These are phyloP conservation scores for Clusia tigrina DNA, from an alignment of 2,888 invertebrate genomes.

Conservation along the genomic window DNA sequence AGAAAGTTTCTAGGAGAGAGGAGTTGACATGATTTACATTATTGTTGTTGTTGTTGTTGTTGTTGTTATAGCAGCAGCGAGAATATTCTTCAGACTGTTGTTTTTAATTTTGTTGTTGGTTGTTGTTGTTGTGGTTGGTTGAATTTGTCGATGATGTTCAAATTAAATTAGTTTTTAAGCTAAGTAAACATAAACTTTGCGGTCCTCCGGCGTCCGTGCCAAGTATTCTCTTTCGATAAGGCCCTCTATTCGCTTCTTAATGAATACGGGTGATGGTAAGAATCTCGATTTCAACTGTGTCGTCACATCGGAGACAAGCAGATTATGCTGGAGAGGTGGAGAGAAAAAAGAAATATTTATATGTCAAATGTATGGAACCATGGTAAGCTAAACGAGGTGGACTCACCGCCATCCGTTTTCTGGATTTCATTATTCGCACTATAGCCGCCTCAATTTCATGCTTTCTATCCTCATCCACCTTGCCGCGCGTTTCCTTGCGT, in stretches of 20 bases:
- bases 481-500: conserved; percentile 94
- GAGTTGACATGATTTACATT: too few species aligned
- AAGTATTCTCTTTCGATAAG: conserved; percentile 99
- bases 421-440: conserved; percentile 96
- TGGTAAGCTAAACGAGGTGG: not conserved
- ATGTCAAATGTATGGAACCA: not conserved
- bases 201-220: conserved; percentile 95
- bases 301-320: conserved; percentile 95
- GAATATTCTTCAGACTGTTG: not conserved
- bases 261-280: conserved; percentile 96
- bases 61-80: not conserved
- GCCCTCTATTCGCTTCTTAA: conserved; percentile 99
- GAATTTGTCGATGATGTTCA: not conserved
- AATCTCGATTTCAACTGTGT: conserved; percentile 96
- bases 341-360: not conserved
- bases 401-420: conserved; percentile 88
- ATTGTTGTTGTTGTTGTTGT: not conserved
- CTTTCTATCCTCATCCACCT: conserved; percentile 98
- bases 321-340: conserved; percentile 76
- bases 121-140: not conserved
- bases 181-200: conserved; percentile 95
- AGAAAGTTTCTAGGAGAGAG: too few species aligned
- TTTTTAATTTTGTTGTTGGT: not conserved
- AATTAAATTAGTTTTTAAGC: conserved; percentile 70
- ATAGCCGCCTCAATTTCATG: conserved; percentile 99